A percentile compares a stretch with the other conserved stretches of the same genome.
Evolutionary conservation across 2,888 invertebrate genomes (phyloP).

Genomic region (Crioceris asparagi): DNA sequence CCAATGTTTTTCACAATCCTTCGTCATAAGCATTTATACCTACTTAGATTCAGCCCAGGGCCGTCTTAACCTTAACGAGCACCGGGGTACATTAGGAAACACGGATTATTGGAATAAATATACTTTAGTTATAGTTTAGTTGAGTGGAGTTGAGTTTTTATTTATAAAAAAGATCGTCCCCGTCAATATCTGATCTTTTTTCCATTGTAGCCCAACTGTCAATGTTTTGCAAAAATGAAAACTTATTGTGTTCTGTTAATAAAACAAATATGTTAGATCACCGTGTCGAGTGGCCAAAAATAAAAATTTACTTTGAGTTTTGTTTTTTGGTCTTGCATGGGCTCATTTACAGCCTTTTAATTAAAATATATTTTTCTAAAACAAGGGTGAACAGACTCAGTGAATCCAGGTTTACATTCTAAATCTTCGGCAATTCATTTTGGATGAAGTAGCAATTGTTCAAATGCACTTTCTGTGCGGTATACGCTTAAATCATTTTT

Average conservation of each 20-base stretch:
- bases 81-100: too few species aligned
- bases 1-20: too few species aligned
- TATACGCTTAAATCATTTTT: background rate
- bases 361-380: background rate
- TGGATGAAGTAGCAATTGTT: background rate
- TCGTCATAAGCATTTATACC: too few species aligned
- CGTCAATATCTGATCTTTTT: background rate
- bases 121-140: too few species aligned
- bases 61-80: too few species aligned
- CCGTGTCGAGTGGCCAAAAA: too few species aligned
- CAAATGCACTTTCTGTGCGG: background rate
- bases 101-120: too few species aligned
- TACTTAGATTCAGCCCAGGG: too few species aligned
- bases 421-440: background rate
- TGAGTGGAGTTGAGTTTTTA: too few species aligned
- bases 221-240: slow-evolving; percentile 1
- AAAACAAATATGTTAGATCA: background rate
- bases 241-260: slow-evolving; percentile 1
- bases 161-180: too few species aligned
- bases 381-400: background rate
- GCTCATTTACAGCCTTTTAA: background rate
- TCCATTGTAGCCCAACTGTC: background rate
- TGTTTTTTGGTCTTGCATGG: background rate
- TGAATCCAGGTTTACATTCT: background rate
- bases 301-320: background rate